phyloP scores from a whole-genome alignment of 2,113 vertebrate species.

The Eonycteris spelaea region DNA sequence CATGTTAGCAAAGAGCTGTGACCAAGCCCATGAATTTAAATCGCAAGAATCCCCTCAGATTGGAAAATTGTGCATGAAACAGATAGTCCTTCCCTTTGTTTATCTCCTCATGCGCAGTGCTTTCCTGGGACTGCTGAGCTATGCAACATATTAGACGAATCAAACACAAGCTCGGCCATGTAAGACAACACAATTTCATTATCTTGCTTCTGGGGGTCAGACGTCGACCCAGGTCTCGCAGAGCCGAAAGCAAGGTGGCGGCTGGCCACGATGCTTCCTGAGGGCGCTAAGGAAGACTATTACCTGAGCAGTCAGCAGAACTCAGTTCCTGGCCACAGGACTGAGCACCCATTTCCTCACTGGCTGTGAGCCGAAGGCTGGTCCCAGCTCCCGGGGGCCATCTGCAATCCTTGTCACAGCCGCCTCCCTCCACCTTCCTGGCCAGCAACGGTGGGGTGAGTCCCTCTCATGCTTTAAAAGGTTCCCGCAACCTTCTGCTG shows the following conservation, averaged over 20 bases:
- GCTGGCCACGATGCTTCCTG: background rate
- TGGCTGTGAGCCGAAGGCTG: no score
- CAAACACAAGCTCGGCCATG: accelerated
- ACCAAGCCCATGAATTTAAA: background rate
- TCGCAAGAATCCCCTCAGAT: background rate
- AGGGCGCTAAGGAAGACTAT: background rate
- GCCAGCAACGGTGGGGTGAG: background rate
- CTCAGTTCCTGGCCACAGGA: background rate
- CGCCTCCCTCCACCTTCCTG: background rate
- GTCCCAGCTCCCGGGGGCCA: background rate
- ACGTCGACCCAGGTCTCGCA: accelerated
- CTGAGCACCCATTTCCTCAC: background rate
- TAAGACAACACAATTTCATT: accelerated
- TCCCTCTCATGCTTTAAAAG: background rate
- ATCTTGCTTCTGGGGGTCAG: background rate
- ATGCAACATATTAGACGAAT: no score
- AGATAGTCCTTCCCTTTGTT: background rate
- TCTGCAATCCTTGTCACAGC: accelerated
- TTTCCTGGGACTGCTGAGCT: no score
- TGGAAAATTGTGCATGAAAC: background rate
- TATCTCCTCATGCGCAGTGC: background rate
- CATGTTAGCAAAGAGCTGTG: background rate
- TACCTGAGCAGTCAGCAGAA: background rate
- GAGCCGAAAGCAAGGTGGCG: background rate
- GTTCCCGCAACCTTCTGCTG: no score